Conservation (phyloP, 2,797 vertebrate genomes). For the Pteropus rufus region DNA sequence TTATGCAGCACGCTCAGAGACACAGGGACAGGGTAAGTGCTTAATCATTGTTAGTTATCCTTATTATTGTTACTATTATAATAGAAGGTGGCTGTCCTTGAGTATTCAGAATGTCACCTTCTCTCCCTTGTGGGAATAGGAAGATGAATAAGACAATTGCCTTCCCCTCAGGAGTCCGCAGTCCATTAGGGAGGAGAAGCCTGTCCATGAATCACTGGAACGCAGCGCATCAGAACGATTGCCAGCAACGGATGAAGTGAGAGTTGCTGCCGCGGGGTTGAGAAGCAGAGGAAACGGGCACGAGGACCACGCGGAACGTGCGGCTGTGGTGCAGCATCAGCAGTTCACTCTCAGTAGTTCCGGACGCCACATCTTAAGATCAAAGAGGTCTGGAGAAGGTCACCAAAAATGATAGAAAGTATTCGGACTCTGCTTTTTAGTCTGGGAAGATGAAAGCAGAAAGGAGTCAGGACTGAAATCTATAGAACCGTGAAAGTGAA, state of each 20-base stretch:
- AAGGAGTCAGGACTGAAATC: not conserved
- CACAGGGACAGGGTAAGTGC: not conserved
- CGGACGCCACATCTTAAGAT: not conserved
- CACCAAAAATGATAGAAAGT: not conserved
- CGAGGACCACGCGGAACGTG: not conserved
- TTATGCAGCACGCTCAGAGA: not conserved
- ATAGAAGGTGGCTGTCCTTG: constrained; percentile 8
- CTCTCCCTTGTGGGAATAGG: not conserved
- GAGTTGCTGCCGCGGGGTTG: not conserved
- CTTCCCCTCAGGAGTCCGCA: constrained; percentile 27
- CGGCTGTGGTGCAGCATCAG: not conserved
- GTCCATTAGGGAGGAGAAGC: constrained; percentile 9
- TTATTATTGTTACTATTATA: not conserved
- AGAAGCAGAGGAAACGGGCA: not conserved
- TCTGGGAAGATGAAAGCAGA: not conserved
- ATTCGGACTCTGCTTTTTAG: not conserved
- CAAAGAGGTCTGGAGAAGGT: not conserved
- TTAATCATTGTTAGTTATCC: not conserved
- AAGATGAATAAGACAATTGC: constrained; percentile 48
- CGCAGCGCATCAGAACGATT: not conserved
- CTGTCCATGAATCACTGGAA: constrained; percentile 33
- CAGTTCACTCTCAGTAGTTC: not conserved
- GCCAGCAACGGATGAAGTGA: not conserved
- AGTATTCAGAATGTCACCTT: not conserved
- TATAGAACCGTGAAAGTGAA: not conserved